Percentiles rank a stretch among this genome's conserved stretches.
phyloP scores from a whole-genome alignment of 2,113 vertebrate genomes.

The Chaetodon auriga region DNA sequence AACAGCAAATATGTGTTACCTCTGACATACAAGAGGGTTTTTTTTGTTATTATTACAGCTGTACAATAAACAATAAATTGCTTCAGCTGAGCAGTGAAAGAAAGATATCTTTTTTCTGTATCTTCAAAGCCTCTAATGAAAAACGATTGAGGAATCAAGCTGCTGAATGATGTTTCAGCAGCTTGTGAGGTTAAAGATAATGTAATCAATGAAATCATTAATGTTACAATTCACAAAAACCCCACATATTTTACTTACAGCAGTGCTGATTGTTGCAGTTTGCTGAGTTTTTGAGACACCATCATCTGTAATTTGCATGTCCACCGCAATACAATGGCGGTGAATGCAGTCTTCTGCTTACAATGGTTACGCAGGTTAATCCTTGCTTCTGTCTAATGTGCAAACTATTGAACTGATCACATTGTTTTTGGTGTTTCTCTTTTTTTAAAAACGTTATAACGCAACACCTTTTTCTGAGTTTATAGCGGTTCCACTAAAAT shows the following conservation, averaged over 20 bases:
- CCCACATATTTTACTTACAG: not conserved
- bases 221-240: not conserved
- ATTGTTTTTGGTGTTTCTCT: not conserved
- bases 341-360: not conserved
- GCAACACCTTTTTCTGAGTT: not conserved
- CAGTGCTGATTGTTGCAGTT: not conserved
- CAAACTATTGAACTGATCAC: not conserved
- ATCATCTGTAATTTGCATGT: not conserved
- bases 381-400: not conserved
- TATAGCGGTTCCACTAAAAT: not conserved
- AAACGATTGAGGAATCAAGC: not conserved
- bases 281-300: no score
- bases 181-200: not conserved
- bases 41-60: not conserved
- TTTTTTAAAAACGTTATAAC: not conserved
- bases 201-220: not conserved
- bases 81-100: not conserved
- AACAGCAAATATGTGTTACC: constrained; percentile 4
- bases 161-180: not conserved
- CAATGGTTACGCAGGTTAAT: not conserved
- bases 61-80: not conserved
- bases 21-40: not conserved
- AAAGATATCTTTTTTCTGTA: not conserved
- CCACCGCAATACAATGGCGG: not conserved
- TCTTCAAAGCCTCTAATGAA: not conserved